These are phyloP conservation scores for Collichthys lucidus DNA, from an alignment of 2,113 vertebrate genomes.

Conservation along the genomic window DNA sequence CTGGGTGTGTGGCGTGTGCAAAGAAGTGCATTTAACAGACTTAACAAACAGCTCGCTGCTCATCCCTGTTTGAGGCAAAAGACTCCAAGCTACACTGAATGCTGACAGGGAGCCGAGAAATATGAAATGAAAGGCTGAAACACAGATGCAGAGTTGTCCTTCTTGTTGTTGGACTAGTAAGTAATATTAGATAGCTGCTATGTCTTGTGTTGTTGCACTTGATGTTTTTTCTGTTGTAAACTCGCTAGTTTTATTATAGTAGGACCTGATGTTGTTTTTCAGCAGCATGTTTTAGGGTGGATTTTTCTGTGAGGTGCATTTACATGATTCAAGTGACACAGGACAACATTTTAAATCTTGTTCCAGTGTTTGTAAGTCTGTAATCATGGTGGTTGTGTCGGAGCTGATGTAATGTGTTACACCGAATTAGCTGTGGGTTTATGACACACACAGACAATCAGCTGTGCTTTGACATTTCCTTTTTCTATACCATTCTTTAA, in stretches of 20 bases:
- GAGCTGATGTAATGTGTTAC: background rate
- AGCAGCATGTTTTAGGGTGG: background rate
- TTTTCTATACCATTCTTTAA: conserved; percentile 43
- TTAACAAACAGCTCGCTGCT: background rate
- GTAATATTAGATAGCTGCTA: too few species aligned
- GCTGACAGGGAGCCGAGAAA: too few species aligned
- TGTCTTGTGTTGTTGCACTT: too few species aligned
- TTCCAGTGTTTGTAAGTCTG: background rate
- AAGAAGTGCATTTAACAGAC: too few species aligned
- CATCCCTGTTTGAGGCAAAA: background rate
- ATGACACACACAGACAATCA: conserved; percentile 9
- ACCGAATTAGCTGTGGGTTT: background rate
- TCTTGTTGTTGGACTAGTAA: too few species aligned
- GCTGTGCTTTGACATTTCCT: conserved; percentile 52
- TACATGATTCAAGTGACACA: background rate
- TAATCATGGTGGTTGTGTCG: background rate
- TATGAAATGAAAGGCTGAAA: too few species aligned
- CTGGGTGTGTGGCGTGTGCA: too few species aligned
- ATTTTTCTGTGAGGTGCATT: background rate
- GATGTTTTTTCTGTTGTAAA: too few species aligned
- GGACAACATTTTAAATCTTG: background rate
- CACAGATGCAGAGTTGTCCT: too few species aligned
- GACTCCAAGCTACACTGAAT: too few species aligned
- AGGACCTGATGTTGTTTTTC: background rate
- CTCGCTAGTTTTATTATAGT: too few species aligned